Evolutionary conservation across 2,113 vertebrate species (phyloP).

Genomic region (Mionectes macconnelli): DNA sequence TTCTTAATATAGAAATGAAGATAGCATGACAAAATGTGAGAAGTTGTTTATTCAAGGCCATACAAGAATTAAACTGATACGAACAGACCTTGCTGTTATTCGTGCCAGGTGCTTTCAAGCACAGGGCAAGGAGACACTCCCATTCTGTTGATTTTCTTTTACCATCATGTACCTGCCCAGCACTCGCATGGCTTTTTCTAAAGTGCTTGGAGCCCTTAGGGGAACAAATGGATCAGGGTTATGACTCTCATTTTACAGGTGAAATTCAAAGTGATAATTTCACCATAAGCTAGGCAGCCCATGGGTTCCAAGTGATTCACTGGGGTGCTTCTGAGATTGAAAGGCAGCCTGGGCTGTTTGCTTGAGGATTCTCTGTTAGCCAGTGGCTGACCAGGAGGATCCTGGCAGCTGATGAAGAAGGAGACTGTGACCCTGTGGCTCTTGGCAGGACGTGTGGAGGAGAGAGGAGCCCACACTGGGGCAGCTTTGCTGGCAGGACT

Average conservation of each 20-base stretch:
- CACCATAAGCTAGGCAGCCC: neutral
- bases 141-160: neutral
- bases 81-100: neutral
- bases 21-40: neutral
- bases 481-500: too few species aligned
- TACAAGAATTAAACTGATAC: neutral
- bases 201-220: neutral
- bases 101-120: neutral
- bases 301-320: neutral
- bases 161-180: neutral
- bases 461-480: too few species aligned
- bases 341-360: neutral
- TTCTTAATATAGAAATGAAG: slow-evolving; percentile 5
- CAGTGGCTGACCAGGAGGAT: neutral
- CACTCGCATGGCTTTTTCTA: neutral
- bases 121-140: neutral
- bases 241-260: neutral
- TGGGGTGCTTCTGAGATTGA: neutral
- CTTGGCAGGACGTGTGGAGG: too few species aligned
- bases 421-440: neutral
- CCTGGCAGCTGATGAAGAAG: neutral
- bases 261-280: neutral
- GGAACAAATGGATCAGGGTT: neutral
- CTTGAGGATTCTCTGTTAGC: neutral
- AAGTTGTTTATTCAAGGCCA: neutral